phyloP scores from a whole-genome alignment of 2,888 invertebrate species.

The Spisula solida region DNA sequence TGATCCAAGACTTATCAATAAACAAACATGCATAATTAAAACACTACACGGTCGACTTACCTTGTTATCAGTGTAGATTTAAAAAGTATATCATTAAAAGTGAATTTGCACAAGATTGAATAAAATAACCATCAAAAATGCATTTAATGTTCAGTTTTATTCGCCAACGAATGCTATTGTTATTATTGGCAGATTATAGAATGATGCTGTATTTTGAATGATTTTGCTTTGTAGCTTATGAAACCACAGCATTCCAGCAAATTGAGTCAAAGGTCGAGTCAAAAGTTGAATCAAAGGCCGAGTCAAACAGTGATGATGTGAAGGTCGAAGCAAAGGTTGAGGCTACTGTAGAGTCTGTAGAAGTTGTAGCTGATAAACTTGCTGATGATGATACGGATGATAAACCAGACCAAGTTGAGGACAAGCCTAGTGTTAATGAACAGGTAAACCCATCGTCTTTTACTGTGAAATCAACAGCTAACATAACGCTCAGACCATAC shows the following conservation, averaged over 20 bases:
- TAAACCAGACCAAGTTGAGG: neutral
- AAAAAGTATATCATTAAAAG: no score
- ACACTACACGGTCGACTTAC: no score
- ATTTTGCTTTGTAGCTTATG: conserved; percentile 19
- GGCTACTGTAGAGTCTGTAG: neutral
- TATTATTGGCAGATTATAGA: no score
- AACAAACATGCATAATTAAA: no score
- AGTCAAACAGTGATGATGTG: conserved; percentile 15
- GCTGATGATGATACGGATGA: neutral
- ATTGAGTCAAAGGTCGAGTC: conserved; percentile 22
- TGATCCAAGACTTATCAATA: no score
- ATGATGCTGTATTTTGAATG: neutral
- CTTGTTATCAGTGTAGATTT: no score
- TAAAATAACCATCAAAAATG: no score
- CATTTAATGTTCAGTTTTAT: no score
- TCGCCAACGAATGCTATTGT: no score
- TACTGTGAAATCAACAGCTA: conserved; percentile 57
- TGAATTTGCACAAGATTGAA: no score
- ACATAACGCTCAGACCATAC: conserved; percentile 43
- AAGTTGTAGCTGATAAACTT: conserved; percentile 15
- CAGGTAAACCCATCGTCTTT: conserved; percentile 54
- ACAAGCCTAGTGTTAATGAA: conserved; percentile 34
- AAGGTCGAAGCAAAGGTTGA: neutral
- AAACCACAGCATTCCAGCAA: conserved; percentile 32
- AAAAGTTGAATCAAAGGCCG: neutral